These are phyloP conservation scores for Numenius phaeopus DNA, from an alignment of 2,797 vertebrate genomes.

Conservation along the genomic window DNA sequence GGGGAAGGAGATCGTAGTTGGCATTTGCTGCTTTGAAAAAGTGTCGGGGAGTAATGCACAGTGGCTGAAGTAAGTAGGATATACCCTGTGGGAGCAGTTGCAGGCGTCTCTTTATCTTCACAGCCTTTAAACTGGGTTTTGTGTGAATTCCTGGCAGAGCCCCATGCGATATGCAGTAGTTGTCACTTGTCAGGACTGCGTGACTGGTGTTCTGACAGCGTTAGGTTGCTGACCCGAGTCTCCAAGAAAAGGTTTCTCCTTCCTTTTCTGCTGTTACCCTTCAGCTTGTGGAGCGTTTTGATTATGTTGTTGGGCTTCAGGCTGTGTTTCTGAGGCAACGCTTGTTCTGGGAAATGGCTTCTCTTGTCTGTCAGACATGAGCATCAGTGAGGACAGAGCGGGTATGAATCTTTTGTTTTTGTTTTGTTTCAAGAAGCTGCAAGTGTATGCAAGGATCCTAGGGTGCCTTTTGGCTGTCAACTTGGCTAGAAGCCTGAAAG, in stretches of 20 bases:
- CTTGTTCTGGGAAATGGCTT: neutral
- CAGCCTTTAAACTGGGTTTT: neutral
- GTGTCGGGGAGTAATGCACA: neutral
- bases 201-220: neutral
- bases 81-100: neutral
- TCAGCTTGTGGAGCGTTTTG: neutral
- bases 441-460: neutral
- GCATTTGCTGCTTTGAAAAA: neutral
- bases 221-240: neutral
- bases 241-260: neutral
- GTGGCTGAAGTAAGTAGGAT: neutral
- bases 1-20: neutral
- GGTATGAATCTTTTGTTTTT: neutral
- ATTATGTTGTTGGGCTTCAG: neutral
- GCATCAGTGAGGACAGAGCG: neutral
- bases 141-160: neutral
- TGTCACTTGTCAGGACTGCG: neutral
- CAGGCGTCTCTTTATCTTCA: neutral
- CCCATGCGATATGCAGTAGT: neutral
- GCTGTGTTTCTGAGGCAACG: neutral
- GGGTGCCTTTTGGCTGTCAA: neutral
- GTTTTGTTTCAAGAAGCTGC: neutral
- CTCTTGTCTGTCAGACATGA: neutral
- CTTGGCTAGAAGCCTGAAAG: neutral
- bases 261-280: neutral